Base-by-base conservation (phyloP, 2,888 invertebrate species). In the Eustalomyia histrio region DNA sequence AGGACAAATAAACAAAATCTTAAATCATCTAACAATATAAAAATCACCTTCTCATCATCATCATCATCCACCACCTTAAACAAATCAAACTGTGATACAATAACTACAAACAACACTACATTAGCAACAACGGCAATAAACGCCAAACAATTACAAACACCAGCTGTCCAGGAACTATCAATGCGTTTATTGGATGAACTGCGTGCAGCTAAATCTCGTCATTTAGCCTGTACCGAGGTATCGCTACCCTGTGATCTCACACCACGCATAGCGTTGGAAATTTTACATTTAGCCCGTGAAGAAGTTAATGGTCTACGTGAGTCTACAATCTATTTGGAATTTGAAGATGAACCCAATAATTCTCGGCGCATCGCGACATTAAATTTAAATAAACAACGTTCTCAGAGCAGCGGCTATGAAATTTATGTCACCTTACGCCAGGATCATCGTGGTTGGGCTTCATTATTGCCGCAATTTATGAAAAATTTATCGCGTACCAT, bases 191-290 rank as follows among this genome's bases (percentile, higher is more conserved):
- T 89, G 57, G 86, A 87, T 74, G 86, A 88, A 79, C 81, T 88
- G 83, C 87, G 88, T 71, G 87, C 87, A 73, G 88, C 88, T 21
- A 88, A 88, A 78, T 86, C 87, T 1, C 86, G 87, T 10, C 88
- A 88, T 79, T 83, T 88, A 80, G 86, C 87, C 35, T 88, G 88
- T 83, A 88, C 88, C 63, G 88, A 88, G 84, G 88, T 88, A 83
- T 88, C 89, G 84, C 84, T 88, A 86, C 88, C 88, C 85, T 88
- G 89, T 87, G 88, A 89, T 88, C 89, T 88, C 86, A 88, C 88
- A 83, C 86, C 88, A 43, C 87, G 86, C 84, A 88, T 88, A 83
- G 88, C 88, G 82, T 86, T 87, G 78, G 88, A 88, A 83, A 88
- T 89, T 68, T 85, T 89, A 68, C 86, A 88, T 21, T 88, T 88